Conservation (phyloP, 2,888 invertebrate genomes). For the Plagodis pulveraria region DNA sequence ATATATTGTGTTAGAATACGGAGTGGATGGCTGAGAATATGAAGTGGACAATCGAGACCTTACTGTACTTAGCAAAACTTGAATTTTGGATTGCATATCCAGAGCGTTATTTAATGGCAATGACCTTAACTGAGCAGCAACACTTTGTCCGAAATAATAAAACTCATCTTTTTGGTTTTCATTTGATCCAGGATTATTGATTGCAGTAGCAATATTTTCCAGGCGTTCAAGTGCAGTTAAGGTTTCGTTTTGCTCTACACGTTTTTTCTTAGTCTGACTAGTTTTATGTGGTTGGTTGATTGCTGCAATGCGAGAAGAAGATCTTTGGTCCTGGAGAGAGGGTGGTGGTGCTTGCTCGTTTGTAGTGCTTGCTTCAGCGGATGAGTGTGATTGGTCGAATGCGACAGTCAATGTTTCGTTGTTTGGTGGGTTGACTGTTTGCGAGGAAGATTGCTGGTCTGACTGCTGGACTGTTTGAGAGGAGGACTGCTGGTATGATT, state of each 20-base stretch:
- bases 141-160: conserved; percentile 19
- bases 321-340: conserved; percentile 5
- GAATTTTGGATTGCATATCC: conserved; percentile 8
- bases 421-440: conserved; percentile 2
- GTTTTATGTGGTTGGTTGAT: conserved; percentile 1
- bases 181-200: conserved; percentile 2
- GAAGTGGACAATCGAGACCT: conserved; percentile 6
- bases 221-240: conserved; percentile 7
- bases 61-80: conserved; percentile 4
- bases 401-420: conserved; percentile 3
- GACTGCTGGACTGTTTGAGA: conserved; percentile 4
- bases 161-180: conserved; percentile 12
- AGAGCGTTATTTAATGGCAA: conserved; percentile 14
- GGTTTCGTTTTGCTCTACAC: conserved; percentile 5
- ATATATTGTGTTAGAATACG: conserved; percentile 3
- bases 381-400: conserved; percentile 6
- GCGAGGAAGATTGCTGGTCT: conserved; percentile 3
- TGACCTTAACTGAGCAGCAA: conserved; percentile 19
- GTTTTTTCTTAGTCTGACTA: conserved; percentile 2
- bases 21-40: conserved; percentile 7
- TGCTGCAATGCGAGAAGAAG: conserved; percentile 2
- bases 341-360: conserved; percentile 2
- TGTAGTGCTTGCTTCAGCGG: conserved; percentile 4
- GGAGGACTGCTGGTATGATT: neutral
- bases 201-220: conserved; percentile 7